Base-by-base conservation (phyloP, 2,888 invertebrate genomes). In the Drosophila tanythrix region DNA sequence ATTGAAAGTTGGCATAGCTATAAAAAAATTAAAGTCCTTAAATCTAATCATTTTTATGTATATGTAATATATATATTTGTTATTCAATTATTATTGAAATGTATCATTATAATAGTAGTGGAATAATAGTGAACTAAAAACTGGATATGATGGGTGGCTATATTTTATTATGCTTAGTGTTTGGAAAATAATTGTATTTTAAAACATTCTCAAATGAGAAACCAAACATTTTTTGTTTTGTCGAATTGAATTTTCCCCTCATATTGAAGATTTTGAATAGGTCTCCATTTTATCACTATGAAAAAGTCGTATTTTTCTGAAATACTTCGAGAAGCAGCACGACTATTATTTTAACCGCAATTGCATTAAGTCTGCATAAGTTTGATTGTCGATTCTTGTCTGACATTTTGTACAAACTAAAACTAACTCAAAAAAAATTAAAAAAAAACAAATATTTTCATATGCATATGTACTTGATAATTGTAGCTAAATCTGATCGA, bases 401-500 rank as follows among this genome's bases (percentile, higher is more conserved):
- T n/a, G 10, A 40, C 0, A 40, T n/a, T 40, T 40, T 40, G 46
- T 46, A 46, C 46, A 43, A 11, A 38, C 18, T 21, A 6, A 43
- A 11, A 43, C 21, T 13, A 43, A 21, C 21, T 6, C 3, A 21
- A 43, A 43, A 38, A 2, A 40, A 38, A 21, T 21, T 21, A 21
- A 1, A 8, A 18, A 8, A n/a, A 2, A 7, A 38, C 52, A 52
- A 43, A 58, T 53, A 29, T 53, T 25, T 11, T 11, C 1, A 5
- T 31, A 18, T 46, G 7, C 13, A 13, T 21, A 21, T 21, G 13
- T 3, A 43, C 7, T 46, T 21, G 21, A 3, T 46, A 46, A 15
- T 76, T 71, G 58, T 94, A 97, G 96, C 94, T 99, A 89, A 96
- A 96, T 93, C 94, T 99, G 79, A 96, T 99, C 89, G 98, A 98